Evolutionary conservation across 2,797 vertebrate genomes (phyloP).

Genomic region (Neosilurus hyrtlii): DNA sequence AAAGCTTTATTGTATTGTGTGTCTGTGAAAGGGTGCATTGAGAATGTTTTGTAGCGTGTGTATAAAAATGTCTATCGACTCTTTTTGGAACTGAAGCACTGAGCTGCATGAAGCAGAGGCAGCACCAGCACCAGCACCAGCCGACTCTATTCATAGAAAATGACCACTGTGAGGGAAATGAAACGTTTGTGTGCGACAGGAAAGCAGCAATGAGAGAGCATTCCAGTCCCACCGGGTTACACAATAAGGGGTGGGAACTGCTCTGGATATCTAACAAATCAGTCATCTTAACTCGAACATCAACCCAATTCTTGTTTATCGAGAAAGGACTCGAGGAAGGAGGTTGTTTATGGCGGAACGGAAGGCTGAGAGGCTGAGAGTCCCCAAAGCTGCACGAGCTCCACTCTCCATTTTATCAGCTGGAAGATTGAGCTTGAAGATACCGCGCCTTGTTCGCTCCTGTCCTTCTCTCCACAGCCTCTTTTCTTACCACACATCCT

Average conservation of each 20-base stretch:
- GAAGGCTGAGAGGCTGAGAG: slow-evolving; percentile 52
- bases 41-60: not conserved
- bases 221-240: slow-evolving; percentile 66
- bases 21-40: not conserved
- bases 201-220: slow-evolving; percentile 76
- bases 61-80: not conserved
- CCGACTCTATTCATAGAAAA: slow-evolving; percentile 58
- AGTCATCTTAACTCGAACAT: slow-evolving; percentile 68
- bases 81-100: not conserved
- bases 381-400: not conserved
- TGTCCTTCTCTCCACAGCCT: not conserved
- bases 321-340: slow-evolving; percentile 33
- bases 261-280: slow-evolving; percentile 64
- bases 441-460: slow-evolving; percentile 20
- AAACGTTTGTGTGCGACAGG: slow-evolving; percentile 75
- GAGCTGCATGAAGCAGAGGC: not conserved
- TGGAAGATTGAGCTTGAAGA: slow-evolving; percentile 67
- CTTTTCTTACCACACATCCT: not conserved
- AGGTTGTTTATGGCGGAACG: slow-evolving; percentile 52
- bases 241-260: slow-evolving; percentile 79
- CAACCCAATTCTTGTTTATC: slow-evolving; percentile 51
- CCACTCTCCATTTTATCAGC: slow-evolving; percentile 63
- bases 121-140: slow-evolving; percentile 37
- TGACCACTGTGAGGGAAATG: slow-evolving; percentile 65
- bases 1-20: not conserved